Percentiles rank a stretch among this genome's conserved stretches.
phyloP scores from a whole-genome alignment of 2,888 invertebrate genomes.

The Stramonita haemastoma region DNA sequence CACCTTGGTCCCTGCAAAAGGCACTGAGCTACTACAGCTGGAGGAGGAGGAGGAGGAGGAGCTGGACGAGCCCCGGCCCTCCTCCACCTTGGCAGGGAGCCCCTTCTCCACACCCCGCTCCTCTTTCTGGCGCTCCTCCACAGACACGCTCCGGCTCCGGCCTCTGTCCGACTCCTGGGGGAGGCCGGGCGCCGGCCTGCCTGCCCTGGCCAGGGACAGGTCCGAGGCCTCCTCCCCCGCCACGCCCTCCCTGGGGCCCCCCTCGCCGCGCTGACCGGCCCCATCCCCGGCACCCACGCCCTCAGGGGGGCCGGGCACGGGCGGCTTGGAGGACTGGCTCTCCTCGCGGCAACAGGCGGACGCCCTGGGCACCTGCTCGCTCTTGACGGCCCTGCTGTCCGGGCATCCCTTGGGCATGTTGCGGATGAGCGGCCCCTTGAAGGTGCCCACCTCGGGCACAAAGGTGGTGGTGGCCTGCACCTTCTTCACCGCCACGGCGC shows the following conservation, averaged over 20 bases:
- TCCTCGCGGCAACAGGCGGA: conserved; percentile 18
- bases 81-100: background rate
- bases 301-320: background rate
- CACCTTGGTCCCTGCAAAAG: conserved; percentile 11
- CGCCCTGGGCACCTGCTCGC: conserved; percentile 23
- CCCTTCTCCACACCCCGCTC: background rate
- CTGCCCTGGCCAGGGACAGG: conserved; percentile 22
- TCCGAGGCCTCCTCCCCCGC: conserved; percentile 34
- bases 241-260: background rate
- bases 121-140: background rate
- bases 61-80: background rate
- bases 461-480: conserved; percentile 70
- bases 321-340: background rate
- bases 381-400: conserved; percentile 30
- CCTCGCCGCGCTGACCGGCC: background rate
- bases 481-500: conserved; percentile 55
- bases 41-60: background rate
- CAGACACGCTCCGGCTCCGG: background rate
- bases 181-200: background rate
- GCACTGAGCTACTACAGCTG: conserved; percentile 27
- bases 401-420: conserved; percentile 45
- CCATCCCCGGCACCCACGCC: background rate
- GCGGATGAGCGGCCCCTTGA: conserved; percentile 53
- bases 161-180: background rate
- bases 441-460: conserved; percentile 69